phyloP scores from a whole-genome alignment of 2,113 vertebrate genomes.

The Carollia perspicillata region DNA sequence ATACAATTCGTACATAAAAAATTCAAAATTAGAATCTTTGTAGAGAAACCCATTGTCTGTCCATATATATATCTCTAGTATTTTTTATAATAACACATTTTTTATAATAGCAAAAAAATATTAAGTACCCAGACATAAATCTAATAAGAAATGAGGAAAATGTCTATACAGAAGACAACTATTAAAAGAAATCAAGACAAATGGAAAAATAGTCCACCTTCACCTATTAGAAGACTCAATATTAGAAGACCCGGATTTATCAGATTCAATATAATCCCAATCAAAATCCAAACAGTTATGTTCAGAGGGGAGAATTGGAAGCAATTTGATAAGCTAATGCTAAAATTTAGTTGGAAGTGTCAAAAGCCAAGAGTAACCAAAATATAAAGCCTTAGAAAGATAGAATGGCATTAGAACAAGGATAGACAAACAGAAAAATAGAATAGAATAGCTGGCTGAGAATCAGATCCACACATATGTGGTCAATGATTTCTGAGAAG shows the following conservation, averaged over 20 bases:
- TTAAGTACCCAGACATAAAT: constrained; percentile 14
- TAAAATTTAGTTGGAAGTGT: neutral
- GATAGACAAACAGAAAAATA: neutral
- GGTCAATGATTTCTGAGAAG: neutral
- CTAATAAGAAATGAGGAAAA: neutral
- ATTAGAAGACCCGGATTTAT: neutral
- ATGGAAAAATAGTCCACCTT: neutral
- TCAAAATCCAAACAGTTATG: neutral
- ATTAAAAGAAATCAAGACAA: neutral
- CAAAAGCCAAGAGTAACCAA: neutral
- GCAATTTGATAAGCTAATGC: neutral
- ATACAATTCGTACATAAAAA: neutral
- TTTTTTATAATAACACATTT: neutral
- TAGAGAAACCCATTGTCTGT: neutral
- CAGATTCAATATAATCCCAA: neutral
- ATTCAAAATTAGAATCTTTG: neutral
- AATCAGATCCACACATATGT: neutral
- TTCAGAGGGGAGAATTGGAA: neutral
- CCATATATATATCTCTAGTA: neutral
- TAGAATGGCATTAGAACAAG: neutral
- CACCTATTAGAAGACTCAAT: neutral
- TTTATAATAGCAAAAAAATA: neutral
- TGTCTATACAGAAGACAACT: neutral
- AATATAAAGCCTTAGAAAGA: neutral
- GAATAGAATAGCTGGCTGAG: neutral